phyloP scores from a whole-genome alignment of 2,888 invertebrate genomes.

The Geotrupes spiniger region DNA sequence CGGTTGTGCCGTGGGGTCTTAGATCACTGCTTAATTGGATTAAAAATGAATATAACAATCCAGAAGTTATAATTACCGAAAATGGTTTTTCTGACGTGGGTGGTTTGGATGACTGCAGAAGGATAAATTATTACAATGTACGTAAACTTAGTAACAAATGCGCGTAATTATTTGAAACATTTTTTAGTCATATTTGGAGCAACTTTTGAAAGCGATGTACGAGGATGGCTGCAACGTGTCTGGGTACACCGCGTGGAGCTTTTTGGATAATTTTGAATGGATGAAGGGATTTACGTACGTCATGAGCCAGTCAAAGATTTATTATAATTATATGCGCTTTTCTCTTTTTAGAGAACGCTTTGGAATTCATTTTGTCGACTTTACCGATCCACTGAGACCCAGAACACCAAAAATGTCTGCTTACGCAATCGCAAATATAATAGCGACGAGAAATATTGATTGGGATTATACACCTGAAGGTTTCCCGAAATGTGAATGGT shows the following conservation, averaged over 20 bases:
- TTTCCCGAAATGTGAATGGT: constrained; percentile 2
- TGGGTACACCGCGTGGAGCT: constrained; percentile 71
- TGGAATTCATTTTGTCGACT: constrained; percentile 65
- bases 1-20: constrained; percentile 59
- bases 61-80: constrained; percentile 54
- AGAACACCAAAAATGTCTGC: constrained; percentile 62
- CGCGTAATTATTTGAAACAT: no score
- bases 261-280: constrained; percentile 80
- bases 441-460: constrained; percentile 10
- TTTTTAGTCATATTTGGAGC: constrained; percentile 45
- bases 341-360: constrained; percentile 53
- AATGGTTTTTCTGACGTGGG: constrained; percentile 54
- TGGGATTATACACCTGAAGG: constrained; percentile 13
- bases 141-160: constrained; percentile 6
- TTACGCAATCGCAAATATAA: constrained; percentile 33
- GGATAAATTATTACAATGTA: constrained; percentile 27
- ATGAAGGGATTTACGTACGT: constrained; percentile 65
- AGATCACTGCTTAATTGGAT: constrained; percentile 54
- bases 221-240: constrained; percentile 56
- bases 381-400: constrained; percentile 53
- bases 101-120: constrained; percentile 15
- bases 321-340: not conserved
- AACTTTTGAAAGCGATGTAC: constrained; percentile 50
- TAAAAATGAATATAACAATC: constrained; percentile 54
- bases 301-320: not conserved